Conservation (phyloP, 2,797 vertebrate genomes). For the Falco novaeseelandiae region DNA sequence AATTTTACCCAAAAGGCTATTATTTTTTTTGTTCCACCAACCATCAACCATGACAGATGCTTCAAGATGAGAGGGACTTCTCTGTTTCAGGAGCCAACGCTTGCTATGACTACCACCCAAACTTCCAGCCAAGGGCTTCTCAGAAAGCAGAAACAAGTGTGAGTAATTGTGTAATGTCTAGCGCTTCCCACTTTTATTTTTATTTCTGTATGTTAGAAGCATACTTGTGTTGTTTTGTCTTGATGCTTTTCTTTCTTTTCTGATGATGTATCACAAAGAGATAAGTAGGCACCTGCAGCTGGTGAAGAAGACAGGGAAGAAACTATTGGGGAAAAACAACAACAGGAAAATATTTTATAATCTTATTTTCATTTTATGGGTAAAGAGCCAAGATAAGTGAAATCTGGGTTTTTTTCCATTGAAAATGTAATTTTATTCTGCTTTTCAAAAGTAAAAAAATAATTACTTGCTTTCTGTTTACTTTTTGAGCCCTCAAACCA, state of each 20-base stretch:
- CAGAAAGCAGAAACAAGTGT: neutral
- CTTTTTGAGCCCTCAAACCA: neutral
- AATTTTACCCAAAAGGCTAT: neutral
- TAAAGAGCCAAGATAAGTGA: neutral
- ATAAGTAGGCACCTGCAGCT: neutral
- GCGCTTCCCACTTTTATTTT: neutral
- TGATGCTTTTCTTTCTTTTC: neutral
- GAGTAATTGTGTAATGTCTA: neutral
- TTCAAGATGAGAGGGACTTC: neutral
- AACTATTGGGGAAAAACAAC: neutral
- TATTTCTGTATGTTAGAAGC: neutral
- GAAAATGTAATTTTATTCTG: neutral
- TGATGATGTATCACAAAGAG: neutral
- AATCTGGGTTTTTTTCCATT: neutral
- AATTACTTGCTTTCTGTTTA: neutral
- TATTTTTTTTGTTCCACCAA: neutral
- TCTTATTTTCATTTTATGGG: neutral
- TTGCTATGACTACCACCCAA: neutral
- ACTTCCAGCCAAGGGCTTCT: neutral
- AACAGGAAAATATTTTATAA: rapidly evolving
- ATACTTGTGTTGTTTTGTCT: neutral
- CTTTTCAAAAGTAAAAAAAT: neutral
- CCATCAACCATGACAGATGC: neutral
- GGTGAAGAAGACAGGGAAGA: neutral
- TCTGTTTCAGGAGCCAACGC: neutral